Evolutionary conservation across 2,113 vertebrate genomes (phyloP).

Genomic region (Oreochromis niloticus): DNA sequence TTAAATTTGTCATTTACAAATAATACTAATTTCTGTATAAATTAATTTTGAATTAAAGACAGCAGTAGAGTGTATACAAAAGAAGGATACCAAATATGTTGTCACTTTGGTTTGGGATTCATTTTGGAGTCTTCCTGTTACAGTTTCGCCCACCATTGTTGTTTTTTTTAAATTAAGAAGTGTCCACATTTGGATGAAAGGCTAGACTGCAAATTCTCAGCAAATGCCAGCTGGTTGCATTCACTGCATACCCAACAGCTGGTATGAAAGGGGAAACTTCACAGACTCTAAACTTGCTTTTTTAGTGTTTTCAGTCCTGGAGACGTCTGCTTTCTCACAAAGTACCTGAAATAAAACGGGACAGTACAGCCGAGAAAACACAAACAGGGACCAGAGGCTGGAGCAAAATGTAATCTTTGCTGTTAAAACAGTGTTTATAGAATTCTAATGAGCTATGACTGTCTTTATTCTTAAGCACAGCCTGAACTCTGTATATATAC

Average conservation of each 20-base stretch:
- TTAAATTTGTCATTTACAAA: neutral
- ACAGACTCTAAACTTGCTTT: neutral
- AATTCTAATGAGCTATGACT: neutral
- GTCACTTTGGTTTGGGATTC: neutral
- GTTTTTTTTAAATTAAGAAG: neutral
- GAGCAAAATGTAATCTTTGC: neutral
- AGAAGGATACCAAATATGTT: neutral
- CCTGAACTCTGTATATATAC: neutral
- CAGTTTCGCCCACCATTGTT: neutral
- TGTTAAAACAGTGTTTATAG: neutral
- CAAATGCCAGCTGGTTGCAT: neutral
- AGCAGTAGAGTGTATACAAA: neutral
- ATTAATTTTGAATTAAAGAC: neutral
- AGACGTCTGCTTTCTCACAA: neutral
- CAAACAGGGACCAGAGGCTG: neutral
- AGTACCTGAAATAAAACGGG: neutral
- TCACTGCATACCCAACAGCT: neutral
- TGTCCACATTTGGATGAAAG: neutral
- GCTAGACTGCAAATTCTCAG: neutral
- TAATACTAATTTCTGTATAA: neutral
- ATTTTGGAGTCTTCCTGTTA: neutral
- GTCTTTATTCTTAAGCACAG: neutral
- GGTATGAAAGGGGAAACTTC: neutral
- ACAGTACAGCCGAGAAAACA: neutral
- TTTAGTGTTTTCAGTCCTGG: neutral